Conservation (phyloP, 2,113 vertebrate species). For the Chelonoidis abingdonii region DNA sequence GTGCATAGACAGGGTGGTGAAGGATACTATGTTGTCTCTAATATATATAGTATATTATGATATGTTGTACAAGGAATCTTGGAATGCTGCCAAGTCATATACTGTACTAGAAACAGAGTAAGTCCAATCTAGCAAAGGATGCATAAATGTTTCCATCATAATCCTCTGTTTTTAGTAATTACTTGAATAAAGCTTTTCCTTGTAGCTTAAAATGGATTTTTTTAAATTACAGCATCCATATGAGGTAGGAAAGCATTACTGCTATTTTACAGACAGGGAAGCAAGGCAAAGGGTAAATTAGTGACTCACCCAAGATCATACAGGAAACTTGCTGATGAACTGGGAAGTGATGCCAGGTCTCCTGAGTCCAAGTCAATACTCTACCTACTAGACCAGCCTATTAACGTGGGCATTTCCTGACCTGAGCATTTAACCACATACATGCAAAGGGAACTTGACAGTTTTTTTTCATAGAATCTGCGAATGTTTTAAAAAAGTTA, state of each 20-base stretch:
- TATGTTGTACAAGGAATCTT: background rate
- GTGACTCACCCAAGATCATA: too few relatives aligned
- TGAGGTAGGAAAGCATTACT: background rate
- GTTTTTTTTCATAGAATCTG: background rate
- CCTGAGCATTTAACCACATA: background rate
- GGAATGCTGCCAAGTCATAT: background rate
- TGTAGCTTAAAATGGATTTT: background rate
- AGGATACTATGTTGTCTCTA: background rate
- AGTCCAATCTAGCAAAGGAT: background rate
- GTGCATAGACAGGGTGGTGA: background rate
- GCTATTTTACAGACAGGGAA: background rate
- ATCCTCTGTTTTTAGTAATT: background rate
- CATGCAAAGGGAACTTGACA: background rate
- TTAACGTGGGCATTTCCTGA: background rate
- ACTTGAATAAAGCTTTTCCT: background rate
- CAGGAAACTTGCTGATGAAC: background rate
- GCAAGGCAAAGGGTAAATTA: background rate
- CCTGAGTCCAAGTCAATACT: background rate
- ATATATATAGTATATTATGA: background rate
- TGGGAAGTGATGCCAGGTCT: background rate
- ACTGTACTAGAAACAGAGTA: background rate
- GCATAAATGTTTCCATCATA: background rate
- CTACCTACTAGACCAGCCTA: background rate
- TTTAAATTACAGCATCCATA: background rate
- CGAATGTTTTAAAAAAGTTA: background rate